Percentiles rank a stretch among this genome's conserved stretches.
These are phyloP conservation scores for Raphicerus campestris DNA, from an alignment of 2,113 vertebrate genomes.

Conservation along the genomic window DNA sequence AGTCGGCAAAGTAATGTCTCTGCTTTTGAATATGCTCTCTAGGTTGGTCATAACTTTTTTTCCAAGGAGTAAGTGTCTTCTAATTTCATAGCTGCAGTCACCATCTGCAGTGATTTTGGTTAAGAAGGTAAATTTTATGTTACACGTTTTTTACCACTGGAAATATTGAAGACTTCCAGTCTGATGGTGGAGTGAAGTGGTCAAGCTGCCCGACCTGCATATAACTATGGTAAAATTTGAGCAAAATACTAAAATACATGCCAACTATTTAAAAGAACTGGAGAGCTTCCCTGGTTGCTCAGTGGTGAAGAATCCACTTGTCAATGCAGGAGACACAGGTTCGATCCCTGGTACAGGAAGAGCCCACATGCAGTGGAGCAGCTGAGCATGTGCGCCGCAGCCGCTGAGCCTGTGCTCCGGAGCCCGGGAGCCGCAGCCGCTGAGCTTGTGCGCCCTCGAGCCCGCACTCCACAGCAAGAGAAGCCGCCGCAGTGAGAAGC, in stretches of 20 bases:
- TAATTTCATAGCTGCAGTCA: no score
- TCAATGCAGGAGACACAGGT: background rate
- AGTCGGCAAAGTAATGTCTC: no score
- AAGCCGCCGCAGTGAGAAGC: background rate
- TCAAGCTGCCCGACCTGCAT: background rate
- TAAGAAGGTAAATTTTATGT: background rate
- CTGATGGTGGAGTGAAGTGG: background rate
- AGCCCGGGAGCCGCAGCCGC: rapidly evolving
- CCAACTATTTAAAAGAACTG: background rate
- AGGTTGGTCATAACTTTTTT: no score
- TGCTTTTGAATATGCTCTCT: no score
- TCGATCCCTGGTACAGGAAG: background rate
- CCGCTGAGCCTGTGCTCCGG: rapidly evolving
- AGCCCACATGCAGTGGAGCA: background rate
- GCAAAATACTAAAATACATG: background rate
- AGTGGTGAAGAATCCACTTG: background rate
- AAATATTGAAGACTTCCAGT: background rate
- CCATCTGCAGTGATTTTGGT: no score
- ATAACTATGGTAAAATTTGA: background rate
- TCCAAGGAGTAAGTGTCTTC: no score
- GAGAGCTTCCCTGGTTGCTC: background rate
- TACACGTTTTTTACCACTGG: background rate
- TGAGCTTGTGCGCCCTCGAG: no score
- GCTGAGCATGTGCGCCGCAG: background rate
- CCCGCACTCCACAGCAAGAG: background rate